Conservation (phyloP, 2,888 invertebrate species). For the Drosophila trichaetosa region DNA sequence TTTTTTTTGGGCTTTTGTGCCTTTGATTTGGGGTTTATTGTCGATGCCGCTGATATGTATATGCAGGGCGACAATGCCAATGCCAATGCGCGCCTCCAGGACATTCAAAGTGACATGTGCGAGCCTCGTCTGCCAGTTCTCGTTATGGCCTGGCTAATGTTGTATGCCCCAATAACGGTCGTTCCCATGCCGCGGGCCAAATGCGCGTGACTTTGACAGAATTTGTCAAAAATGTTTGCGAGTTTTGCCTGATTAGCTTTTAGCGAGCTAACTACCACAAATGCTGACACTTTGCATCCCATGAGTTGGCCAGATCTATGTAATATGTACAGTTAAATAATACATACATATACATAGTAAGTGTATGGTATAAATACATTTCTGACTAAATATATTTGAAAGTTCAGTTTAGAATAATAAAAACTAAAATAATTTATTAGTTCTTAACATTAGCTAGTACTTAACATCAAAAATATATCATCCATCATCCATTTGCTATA, state of each 20-base stretch:
- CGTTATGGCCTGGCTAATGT: constrained; percentile 48
- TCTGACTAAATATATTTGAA: not conserved
- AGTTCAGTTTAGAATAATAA: not conserved
- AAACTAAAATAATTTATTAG: not conserved
- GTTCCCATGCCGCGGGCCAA: constrained; percentile 43
- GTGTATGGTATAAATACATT: not conserved
- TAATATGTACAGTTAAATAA: not conserved
- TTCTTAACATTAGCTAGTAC: not conserved
- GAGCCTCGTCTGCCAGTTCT: constrained; percentile 36
- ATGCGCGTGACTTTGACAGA: constrained; percentile 63
- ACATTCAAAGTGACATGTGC: constrained; percentile 61
- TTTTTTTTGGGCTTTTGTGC: constrained; percentile 33
- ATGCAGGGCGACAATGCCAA: constrained; percentile 56
- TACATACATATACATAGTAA: not conserved
- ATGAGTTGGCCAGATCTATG: not conserved
- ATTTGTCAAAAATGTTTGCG: constrained; percentile 54
- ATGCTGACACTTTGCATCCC: not conserved
- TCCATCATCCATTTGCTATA: not conserved
- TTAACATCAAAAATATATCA: not conserved
- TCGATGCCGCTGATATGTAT: constrained; percentile 46
- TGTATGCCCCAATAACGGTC: constrained; percentile 33
- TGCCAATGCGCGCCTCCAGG: constrained; percentile 64
- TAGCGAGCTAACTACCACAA: not conserved
- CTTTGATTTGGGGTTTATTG: constrained; percentile 71
- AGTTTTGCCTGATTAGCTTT: constrained; percentile 68